Conservation (phyloP, 2,888 invertebrate genomes). For the Sceliomorpha sp. region DNA sequence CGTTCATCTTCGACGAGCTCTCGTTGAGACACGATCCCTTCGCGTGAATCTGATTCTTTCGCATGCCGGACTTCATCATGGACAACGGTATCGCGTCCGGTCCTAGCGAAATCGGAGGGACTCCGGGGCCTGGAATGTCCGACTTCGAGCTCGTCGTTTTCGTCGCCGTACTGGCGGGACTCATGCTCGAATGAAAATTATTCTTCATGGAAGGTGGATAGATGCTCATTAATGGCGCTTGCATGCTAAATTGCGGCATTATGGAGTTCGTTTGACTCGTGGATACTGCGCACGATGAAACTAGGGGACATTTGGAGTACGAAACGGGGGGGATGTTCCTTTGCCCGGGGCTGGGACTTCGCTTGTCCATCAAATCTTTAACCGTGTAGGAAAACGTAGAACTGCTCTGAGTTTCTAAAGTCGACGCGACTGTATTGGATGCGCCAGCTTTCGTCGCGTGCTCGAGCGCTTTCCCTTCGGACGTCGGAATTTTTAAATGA, state of each 20-base stretch:
- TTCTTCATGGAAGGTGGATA: slow-evolving; percentile 67
- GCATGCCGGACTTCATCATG: slow-evolving; percentile 71
- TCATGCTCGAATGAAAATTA: slow-evolving; percentile 26
- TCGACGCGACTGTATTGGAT: slow-evolving; percentile 1
- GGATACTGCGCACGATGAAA: slow-evolving; percentile 13
- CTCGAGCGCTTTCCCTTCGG: slow-evolving; percentile 14
- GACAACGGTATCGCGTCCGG: slow-evolving; percentile 78
- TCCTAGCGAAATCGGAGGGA: slow-evolving; percentile 73
- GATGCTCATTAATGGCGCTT: slow-evolving; percentile 69
- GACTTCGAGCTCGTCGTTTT: slow-evolving; percentile 35
- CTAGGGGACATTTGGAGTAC: slow-evolving; percentile 17
- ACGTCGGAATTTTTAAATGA: slow-evolving; percentile 12
- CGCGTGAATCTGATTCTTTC: slow-evolving; percentile 71
- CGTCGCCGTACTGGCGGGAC: slow-evolving; percentile 15
- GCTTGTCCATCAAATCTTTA: slow-evolving; percentile 57
- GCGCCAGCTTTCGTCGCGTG: slow-evolving; percentile 2
- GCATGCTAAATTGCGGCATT: slow-evolving; percentile 61
- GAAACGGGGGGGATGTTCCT: slow-evolving; percentile 18
- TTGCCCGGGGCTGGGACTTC: slow-evolving; percentile 14
- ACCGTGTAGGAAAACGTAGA: slow-evolving; percentile 65
- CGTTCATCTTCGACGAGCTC: slow-evolving; percentile 73
- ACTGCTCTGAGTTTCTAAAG: slow-evolving; percentile 39
- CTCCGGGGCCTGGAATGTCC: slow-evolving; percentile 57
- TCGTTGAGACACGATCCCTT: slow-evolving; percentile 74
- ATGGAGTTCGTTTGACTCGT: slow-evolving; percentile 2